Base-by-base conservation (phyloP, 2,113 vertebrate genomes). In the Emberiza fucata region DNA sequence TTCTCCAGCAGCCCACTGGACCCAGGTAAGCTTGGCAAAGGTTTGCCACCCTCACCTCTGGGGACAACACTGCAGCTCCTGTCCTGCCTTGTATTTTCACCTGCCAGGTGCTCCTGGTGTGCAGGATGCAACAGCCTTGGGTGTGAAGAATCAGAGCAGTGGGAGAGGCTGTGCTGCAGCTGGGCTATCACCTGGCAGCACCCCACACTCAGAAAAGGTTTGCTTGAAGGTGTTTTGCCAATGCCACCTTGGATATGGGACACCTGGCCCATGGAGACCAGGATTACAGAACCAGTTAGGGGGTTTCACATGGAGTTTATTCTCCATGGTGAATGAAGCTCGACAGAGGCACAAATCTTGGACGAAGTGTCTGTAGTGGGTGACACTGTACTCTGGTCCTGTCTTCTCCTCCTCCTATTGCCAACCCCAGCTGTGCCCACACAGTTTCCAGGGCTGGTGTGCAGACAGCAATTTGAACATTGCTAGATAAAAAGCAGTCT, bases 241-340 rank as follows among this genome's bases (percentile, higher is more conserved):
- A 12, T 0, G 3, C 24, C 44, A 64, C 23, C 35, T 40, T 2
- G 3, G 22, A 14, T 48, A 40, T 10, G 29, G 68, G 54, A 89
- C 51, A n/a, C 3, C 10, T 85, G 29, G 14, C 14, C 47, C 0
- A 0, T 20, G 27, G 65, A 44, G 44, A 50, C 7, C 29, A 92
- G 24, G 22, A 73, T 16, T 33, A 39, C 12, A 24, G 57, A 21
- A 86, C 1, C n/a, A 42, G 5, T 33, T 73, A 11, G 0, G 3
- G 37, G 35, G 11, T 71, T 84, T 79, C 61, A 66, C 11, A 4
- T 11, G 17, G 45, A 54, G 6, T 9, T 54, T 13, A 4, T 13
- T 54, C 53, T 3, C 14, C 12, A 2, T 15, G 45, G 17, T 50
- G 44, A 37, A 5, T 17, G 35, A 68, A 60, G 12, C 45, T 66